phyloP scores from a whole-genome alignment of 2,113 vertebrate genomes.

The Myrmecobius fasciatus region DNA sequence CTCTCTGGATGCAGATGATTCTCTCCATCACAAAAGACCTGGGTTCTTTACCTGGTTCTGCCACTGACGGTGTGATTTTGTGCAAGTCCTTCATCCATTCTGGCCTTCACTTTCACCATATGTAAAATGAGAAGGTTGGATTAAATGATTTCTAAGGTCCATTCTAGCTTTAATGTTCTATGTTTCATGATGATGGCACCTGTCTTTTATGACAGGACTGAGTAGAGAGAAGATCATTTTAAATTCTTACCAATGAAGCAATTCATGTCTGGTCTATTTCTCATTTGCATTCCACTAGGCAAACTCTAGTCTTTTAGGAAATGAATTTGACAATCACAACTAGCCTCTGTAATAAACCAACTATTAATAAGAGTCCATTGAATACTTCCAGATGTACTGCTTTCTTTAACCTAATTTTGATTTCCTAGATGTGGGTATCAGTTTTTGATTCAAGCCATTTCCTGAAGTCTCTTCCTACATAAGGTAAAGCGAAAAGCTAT shows the following conservation, averaged over 20 bases:
- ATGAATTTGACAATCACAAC: constrained; percentile 21
- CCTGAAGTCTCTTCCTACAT: constrained; percentile 35
- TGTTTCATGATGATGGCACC: background rate
- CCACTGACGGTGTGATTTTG: background rate
- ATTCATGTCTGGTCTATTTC: background rate
- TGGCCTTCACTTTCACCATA: background rate
- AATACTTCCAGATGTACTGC: background rate
- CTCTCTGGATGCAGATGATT: no score
- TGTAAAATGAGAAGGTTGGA: background rate
- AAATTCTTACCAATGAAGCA: background rate
- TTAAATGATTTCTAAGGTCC: background rate
- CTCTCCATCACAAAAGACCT: background rate
- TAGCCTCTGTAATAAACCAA: background rate
- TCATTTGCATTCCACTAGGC: background rate
- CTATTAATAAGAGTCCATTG: background rate
- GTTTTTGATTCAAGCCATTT: constrained; percentile 53
- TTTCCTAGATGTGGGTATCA: constrained; percentile 19
- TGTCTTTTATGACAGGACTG: background rate
- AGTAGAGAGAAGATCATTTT: background rate
- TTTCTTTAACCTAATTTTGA: background rate
- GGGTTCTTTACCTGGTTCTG: background rate
- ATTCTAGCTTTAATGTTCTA: background rate
- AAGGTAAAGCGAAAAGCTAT: constrained; percentile 34
- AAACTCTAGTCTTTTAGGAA: background rate
- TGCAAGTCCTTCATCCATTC: background rate